Evolutionary conservation across 2,113 vertebrate genomes (phyloP).

Genomic region (Neogale vison): DNA sequence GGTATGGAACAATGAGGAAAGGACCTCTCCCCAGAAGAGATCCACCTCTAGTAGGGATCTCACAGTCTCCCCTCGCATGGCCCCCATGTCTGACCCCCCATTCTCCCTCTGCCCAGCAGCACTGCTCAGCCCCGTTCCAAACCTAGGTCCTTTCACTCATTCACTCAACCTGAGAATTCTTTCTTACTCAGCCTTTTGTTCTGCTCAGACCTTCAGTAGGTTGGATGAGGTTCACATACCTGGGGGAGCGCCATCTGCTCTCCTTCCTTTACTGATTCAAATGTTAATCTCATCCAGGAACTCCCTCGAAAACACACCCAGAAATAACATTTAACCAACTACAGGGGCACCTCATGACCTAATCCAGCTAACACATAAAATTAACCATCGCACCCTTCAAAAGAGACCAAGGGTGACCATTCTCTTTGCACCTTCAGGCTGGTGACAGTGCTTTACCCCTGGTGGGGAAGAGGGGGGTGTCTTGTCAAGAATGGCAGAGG

Average conservation of each 20-base stretch:
- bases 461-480: not conserved
- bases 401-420: not conserved
- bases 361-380: not conserved
- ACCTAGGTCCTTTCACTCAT: not conserved
- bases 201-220: not conserved
- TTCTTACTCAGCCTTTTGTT: not conserved
- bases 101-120: not conserved
- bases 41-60: not conserved
- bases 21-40: not conserved
- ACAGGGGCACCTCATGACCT: not conserved
- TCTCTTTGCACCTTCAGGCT: not conserved
- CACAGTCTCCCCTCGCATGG: not conserved
- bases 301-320: not conserved
- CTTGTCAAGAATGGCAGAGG: too few relatives aligned
- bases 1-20: not conserved
- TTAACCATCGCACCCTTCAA: not conserved
- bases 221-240: too few relatives aligned
- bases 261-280: not conserved
- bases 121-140: not conserved
- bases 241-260: not conserved
- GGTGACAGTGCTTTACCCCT: not conserved
- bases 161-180: not conserved
- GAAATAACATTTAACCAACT: not conserved
- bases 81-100: fast-evolving
- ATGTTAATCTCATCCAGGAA: not conserved